These are phyloP conservation scores for Pogonophryne albipinna DNA, from an alignment of 2,797 vertebrate genomes.

Conservation along the genomic window DNA sequence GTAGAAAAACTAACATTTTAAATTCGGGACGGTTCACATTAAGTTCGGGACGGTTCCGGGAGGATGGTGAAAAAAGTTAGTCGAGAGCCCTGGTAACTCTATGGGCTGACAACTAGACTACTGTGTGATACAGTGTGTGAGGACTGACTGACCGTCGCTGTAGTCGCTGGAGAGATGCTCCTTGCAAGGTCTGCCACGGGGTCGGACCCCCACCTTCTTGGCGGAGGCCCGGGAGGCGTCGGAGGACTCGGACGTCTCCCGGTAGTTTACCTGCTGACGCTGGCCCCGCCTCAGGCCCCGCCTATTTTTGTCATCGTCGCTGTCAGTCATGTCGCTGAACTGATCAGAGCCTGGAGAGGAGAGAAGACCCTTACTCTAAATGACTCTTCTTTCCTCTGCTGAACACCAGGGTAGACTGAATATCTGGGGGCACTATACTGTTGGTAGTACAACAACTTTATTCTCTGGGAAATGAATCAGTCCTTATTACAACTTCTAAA, in stretches of 20 bases:
- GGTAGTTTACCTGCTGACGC: conserved; percentile 95
- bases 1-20: too few relatives aligned
- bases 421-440: not conserved
- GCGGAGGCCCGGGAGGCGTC: conserved; percentile 89
- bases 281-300: conserved; percentile 93
- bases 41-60: too few relatives aligned
- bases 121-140: not conserved
- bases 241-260: conserved; percentile 94
- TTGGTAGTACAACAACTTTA: not conserved
- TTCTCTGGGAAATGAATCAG: too few relatives aligned
- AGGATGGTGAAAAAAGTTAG: too few relatives aligned
- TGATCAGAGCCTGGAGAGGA: conserved; percentile 89
- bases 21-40: too few relatives aligned
- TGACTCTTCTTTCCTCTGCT: not conserved
- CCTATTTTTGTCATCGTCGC: conserved; percentile 90
- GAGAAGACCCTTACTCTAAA: not conserved
- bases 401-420: not conserved
- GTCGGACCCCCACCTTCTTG: conserved; percentile 78
- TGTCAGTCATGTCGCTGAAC: conserved; percentile 91
- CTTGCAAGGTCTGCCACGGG: conserved; percentile 80
- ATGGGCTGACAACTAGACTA: too few relatives aligned
- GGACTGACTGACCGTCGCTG: conserved; percentile 88
- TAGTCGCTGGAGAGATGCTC: conserved; percentile 93
- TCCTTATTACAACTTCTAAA: too few relatives aligned
- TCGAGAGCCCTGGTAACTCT: too few relatives aligned